Base-by-base conservation (phyloP, 2,797 vertebrate genomes). In the Tenualosa thibaudeaui region DNA sequence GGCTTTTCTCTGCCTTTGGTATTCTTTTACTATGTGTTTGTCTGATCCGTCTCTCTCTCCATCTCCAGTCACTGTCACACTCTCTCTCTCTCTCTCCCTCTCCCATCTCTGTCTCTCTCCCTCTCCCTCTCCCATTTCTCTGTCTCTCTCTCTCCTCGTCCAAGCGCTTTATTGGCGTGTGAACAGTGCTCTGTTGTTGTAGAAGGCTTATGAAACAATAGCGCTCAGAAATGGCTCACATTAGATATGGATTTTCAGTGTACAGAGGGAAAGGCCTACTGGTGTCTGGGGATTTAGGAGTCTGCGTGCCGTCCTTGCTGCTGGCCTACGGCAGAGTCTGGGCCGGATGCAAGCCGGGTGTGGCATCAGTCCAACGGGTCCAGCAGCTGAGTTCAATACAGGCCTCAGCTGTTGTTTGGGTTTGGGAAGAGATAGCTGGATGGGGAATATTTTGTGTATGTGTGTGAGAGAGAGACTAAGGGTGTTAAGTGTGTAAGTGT, bases 151-250 rank as follows among this genome's bases (percentile, higher is more conserved):
- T 85, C 49, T 68, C 26, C 1, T 54, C 31, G 46, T 26, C 17
- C 7, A 7, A 26, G 24, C 46, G 51, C 58, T 43, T 17, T 83
- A 26, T 75, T 53, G 82, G 58, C 49, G 62, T 85, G 81, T n/a
- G 5, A 83, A 24, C 13, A 15, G 37, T 40, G 9, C 26, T n/a
- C 5, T 60, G 50, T 84, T 85, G 81, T 26, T 84, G 82, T 13
- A 81, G 22, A 12, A 51, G 31, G 58, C 86, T 87, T 65, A 83
- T 37, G 15, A 81, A 87, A 84, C 83, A 75, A 82, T 78, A 60
- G 78, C 7, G 50, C 58, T 60, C 46, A 78, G 31, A 71, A 81
- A 17, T 58, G 2, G 1, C 81, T 81, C 43, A 43, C 71, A 65
- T 58, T 50, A 75, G 26, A 85, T 85, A 83, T 71, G 71, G 40